Evolutionary conservation across 2,113 vertebrate genomes (phyloP), one percentile per base, ranked within the genome.

Genomic region (Atrichornis clamosus): DNA sequence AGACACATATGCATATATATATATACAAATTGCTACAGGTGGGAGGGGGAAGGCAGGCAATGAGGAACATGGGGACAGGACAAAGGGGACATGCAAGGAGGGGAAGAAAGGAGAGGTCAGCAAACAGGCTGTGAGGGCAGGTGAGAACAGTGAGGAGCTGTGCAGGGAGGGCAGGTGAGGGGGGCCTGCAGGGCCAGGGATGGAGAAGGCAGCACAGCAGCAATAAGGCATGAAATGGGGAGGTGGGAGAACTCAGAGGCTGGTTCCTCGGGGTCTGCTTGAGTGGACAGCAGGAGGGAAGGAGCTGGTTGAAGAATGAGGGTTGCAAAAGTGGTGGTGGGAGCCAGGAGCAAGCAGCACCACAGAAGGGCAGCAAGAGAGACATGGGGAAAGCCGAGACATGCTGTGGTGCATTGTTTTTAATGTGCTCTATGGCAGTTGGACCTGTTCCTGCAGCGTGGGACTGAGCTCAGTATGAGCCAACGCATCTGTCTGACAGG

Each of bases 401-500:
- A 0, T 53, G 47, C 55, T 78, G 64, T 42, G 41, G 33, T 64
- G 49, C 56, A 49, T 89, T 94, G 95, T 92, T 97, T 96, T 89
- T 78, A 20, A 55, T 21, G 37, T 32, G 68, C 68, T 93, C 68
- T 94, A 24, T 90, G 82, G 91, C 73, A 92, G 68, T 53, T 93
- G 93, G 92, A 88, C 33, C n/a, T 5, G 11, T 67, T 96, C 88
- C 93, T 90, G 64, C 76, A 20, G 85, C 1, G 41, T 93, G 83
- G 92, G 88, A 52, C 79, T 41, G 92, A 41, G 83, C 55, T 68
- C 44, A 1, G 56, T 49, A 53, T 6, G 58, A 95, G 93, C 92
- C 93, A 94, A 35, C 0, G 75, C 85, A 84, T 92, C 88, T 96
- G 85, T 41, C 90, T 90, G 92, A 81, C 92, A 93, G 88, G 64